phyloP scores from a whole-genome alignment of 2,888 invertebrate species.

The Drosophila pseudotalamancana region DNA sequence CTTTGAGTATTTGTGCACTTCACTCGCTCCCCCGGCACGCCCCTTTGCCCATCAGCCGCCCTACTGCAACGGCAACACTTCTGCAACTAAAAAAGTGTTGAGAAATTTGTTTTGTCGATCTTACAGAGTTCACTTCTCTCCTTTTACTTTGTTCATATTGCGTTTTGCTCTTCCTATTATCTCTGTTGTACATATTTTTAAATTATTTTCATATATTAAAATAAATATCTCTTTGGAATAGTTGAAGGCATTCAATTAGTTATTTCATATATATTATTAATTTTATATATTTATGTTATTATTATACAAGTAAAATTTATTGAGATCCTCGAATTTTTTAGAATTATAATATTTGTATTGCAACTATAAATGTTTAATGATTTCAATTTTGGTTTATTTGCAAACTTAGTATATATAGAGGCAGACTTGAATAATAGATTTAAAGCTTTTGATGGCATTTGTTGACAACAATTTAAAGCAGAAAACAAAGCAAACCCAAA shows the following conservation, averaged over 20 bases:
- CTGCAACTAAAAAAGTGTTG: constrained; percentile 14
- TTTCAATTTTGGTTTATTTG: too few species aligned
- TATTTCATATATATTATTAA: too few species aligned
- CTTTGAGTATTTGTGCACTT: constrained; percentile 59
- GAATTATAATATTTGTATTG: neutral
- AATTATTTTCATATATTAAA: neutral
- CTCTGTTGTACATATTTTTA: neutral
- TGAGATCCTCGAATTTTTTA: too few species aligned
- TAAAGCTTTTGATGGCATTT: constrained; percentile 73
- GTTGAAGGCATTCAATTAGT: neutral
- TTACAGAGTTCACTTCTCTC: neutral
- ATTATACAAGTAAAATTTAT: too few species aligned
- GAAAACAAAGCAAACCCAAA: constrained; percentile 2
- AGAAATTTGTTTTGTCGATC: constrained; percentile 16
- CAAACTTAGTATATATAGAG: too few species aligned
- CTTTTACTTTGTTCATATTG: neutral
- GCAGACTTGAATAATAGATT: constrained; percentile 70
- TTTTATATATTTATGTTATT: too few species aligned
- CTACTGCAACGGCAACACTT: constrained; percentile 7
- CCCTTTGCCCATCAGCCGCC: neutral
- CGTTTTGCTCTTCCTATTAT: neutral
- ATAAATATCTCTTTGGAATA: neutral
- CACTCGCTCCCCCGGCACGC: neutral
- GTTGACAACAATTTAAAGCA: constrained; percentile 42
- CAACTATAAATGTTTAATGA: neutral